Evolutionary conservation across 2,797 vertebrate species (phyloP), one percentile per base, ranked within the genome.

Genomic region (Eulemur albifrons): DNA sequence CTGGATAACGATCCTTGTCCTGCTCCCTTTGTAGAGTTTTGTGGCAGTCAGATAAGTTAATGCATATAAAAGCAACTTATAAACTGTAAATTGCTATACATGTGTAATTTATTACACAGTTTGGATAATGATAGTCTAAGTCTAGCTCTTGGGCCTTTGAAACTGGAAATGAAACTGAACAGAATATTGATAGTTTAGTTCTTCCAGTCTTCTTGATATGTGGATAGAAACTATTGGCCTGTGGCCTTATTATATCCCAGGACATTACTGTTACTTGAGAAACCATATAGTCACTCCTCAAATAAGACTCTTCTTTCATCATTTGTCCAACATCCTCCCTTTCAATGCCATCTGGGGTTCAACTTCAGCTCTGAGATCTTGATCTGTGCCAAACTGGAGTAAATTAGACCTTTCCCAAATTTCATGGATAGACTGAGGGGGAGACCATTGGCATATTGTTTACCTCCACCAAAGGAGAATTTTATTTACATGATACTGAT

Each of bases 281-380:
- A 91, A 77, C 11, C 76, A 69, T n/a, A 57, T 13, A 32, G 20
- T 32, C 20, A 54, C 32, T 82, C n/a, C 30, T 92, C 43, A 94
- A 79, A 79, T 54, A 77, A 94, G 32, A 59, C 38, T n/a, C 57
- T 92, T 76, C 14, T 63, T 79, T 30, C 85, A 85, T 92, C 50
- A 69, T 27, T 76, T 69, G 65, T 84, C 50, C 21, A 77, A 6
- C 2, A 25, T 14, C n/a, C 15, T 87, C 17, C 80, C 23, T 92
- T 61, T 95, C 25, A 77, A 1, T 88, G 35, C 21, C 69, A 77
- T 69, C 86, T n/a, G 98, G 98, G n/a, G 12, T 98, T 59, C 35
- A 88, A 4, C n/a, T 45, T 92, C 48, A 87, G 1, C 38, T 79
- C 72, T 87, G 61, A 93, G 35, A 76, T 43, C 43, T 69, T 92